Base-by-base conservation (phyloP, 2,797 vertebrate genomes). In the Dromococcyx pavoninus region DNA sequence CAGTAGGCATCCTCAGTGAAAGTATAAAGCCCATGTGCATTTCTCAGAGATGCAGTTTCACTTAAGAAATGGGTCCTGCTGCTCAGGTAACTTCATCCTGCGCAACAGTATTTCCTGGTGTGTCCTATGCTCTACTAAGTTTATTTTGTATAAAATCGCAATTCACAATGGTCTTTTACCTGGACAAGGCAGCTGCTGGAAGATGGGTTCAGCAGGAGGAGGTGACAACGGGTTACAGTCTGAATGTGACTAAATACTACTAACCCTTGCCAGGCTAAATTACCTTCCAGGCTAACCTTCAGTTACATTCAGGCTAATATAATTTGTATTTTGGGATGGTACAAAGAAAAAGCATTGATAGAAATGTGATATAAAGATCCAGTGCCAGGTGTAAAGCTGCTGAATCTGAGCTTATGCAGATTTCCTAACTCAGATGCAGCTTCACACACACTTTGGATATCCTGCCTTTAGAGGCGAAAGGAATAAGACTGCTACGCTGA, bases 21-120 rank as follows among this genome's bases (percentile, higher is more conserved):
- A 72, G 9, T 25, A 10, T 13, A 62, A 23, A 39, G 58, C 9
- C 13, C 12, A 22, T 1, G 6, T 13, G 8, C 1, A 4, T 9
- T 65, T 69, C 39, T 81, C 23, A 58, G 56, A 66, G 16, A 27
- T 46, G 21, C 1, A 28, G 12, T 69, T 81, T 66, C 28, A 17
- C 17, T 48, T n/a, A 64, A 56, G 35, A 53, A 60, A 53, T 48
- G 6, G 33, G 32, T 84, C 74, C 51, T 85, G 18, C 10, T 60
- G 16, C 21, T 33, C 56, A 33, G n/a, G 5, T 35, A 67, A 28
- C 13, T 90, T 81, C 13, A 67, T 10, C 32, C 13, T 28, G 24
- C 65, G 37, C 18, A 71, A 30, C 17, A 65, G 9, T 5, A 17
- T 72, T 80, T 71, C 17, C 17, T 87, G 22, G 11, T 54, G 10